Base-by-base conservation (phyloP, 1,140 invertebrate genomes). In the Linepithema humile region DNA sequence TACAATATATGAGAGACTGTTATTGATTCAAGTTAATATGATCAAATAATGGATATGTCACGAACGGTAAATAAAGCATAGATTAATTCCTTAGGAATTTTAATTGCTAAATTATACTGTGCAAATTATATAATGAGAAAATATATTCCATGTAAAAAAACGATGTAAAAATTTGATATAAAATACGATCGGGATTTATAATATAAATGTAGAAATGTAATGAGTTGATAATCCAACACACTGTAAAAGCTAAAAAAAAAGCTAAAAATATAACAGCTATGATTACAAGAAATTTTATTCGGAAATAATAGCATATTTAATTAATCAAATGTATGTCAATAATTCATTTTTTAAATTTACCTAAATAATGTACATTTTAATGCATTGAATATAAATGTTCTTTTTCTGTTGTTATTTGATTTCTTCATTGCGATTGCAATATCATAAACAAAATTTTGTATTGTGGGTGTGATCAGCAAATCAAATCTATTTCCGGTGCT, bases 1-100 rank as follows among this genome's bases (percentile, higher is more conserved):
- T n/a, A n/a, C 20, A n/a, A 29, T 23, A 3, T 57, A 1, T 32
- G 62, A 40, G 12, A 43, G 4, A 15, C 48, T 80, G n/a, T 29
- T 32, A 29, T 57, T 80, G 75, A 80, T 80, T 69, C 48, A 70
- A 55, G 64, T 70, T 55, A 80, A 80, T 80, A 64, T 48, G n/a
- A 80, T 40, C 38, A 80, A 55, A 80, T 70, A 80, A 70, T 35
- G 48, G 64, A 57, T 35, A 80, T 55, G 75, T 70, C 75, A 80
- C 75, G 75, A 80, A 80, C 75, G 64, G 64, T 43, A 80, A 80
- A 80, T 80, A 70, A 23, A 7, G 17, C 12, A 15, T 29, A 69
- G 64, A 70, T 70, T 80, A 80, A 70, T 29, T 53, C 4, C 35
- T 80, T 35, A 1, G 48, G 43, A 80, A 80, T 80, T 57, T 70